These are phyloP conservation scores for Phenganax stokvisi DNA, from an alignment of 92 coral and sea anemone genomes.

Conservation along the genomic window DNA sequence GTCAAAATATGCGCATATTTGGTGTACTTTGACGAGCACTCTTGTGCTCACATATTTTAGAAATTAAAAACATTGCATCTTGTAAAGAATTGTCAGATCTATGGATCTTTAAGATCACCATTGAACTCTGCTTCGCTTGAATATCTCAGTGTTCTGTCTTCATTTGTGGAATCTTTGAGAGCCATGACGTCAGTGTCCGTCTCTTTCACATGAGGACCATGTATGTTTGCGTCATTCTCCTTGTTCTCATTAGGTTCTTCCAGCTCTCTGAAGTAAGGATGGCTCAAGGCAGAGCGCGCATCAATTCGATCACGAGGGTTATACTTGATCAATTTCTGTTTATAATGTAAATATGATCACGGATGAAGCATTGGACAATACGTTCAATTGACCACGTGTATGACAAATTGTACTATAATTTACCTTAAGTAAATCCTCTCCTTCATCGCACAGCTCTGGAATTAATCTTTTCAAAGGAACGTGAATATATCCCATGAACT, in stretches of 20 bases:
- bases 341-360: not conserved
- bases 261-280: conserved; percentile 64
- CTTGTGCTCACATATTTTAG: not conserved
- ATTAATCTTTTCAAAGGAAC: conserved; percentile 59
- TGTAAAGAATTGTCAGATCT: not conserved
- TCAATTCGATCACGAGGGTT: conserved; percentile 61
- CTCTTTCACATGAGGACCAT: not conserved
- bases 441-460: conserved; percentile 80
- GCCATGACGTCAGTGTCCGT: conserved; percentile 16
- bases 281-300: conserved; percentile 68
- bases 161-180: conserved; percentile 32
- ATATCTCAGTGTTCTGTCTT: conserved; percentile 31
- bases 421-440: conserved; percentile 78
- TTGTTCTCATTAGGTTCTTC: conserved; percentile 59
- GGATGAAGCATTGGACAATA: not conserved
- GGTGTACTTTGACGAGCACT: not conserved
- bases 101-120: conserved; percentile 25
- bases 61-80: not conserved
- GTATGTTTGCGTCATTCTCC: conserved; percentile 2
- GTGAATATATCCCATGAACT: conserved; percentile 61
- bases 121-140: conserved; percentile 17
- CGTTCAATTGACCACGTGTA: too few species aligned
- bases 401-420: not conserved
- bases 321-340: conserved; percentile 72
- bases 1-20: too few species aligned